Base-by-base conservation (phyloP, 2,113 vertebrate species). In the Sander vitreus region DNA sequence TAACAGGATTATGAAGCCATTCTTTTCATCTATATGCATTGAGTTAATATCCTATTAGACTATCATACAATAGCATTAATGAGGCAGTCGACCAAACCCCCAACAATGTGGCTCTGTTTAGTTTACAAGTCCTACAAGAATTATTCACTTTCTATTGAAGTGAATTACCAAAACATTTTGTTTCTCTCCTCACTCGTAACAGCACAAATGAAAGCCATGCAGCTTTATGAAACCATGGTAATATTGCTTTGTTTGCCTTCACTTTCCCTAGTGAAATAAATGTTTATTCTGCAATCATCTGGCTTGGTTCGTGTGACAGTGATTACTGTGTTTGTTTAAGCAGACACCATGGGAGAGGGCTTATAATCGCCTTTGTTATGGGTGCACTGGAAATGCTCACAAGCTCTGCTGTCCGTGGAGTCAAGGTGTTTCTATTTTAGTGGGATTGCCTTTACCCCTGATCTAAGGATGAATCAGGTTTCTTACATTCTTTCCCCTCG, bases 251-350 rank as follows among this genome's bases (percentile, higher is more conserved):
- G 83, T 92, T 93, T 88, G 76, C 80, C 65, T 68, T 73, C 68
- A 78, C 81, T 88, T 90, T 88, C 80, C 86, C 75, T 33, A 14
- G 72, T 84, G 84, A 86, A 93, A 87, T 87, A 87, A 91, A 94
- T 91, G 86, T 91, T 92, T 89, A 93, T 89, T 84, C 89, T 76
- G 65, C 85, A 92, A 88, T 93, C 70, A 85, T 91, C 80, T 91
- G 92, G 91, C 88, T 36, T 59, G 66, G 73, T 83, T 88, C 87
- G 79, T 79, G 83, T 83, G 65, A 85, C 87, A 79, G 53, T 90
- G 88, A 93, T 92, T 78, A 83, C 85, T 87, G 60, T 91, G 66
- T 92, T 94, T 94, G 77, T 92, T 94, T 91, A 25, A 91, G 74
- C 81, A 2, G 77, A 91, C 89, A 93, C 89, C 80, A 81, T 36